Evolutionary conservation across 2,113 vertebrate species (phyloP), one percentile per base, ranked within the genome.

Genomic region (Pholis gunnellus): DNA sequence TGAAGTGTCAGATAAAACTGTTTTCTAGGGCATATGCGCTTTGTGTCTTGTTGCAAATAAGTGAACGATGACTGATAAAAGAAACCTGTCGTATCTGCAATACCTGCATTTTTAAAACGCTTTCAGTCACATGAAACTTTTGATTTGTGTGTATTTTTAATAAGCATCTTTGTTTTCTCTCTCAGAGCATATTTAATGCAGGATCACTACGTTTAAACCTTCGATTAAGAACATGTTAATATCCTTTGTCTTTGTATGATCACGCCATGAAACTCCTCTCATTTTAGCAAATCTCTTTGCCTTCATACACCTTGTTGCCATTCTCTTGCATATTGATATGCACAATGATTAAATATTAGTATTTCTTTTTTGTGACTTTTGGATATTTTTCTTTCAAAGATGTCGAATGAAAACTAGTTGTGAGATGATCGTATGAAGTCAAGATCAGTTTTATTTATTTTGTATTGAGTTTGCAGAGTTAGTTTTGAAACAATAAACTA

Each of bases 241-340:
- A 1, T 27, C 8, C 3, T 59, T 64, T 79, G 14, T 72, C 31
- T 60, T 42, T 65, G 46, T 50, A 56, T 59, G 18, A n/a, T 48
- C 34, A 36, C 38, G 7, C 50, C 29, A 65, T 64, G 15, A 29
- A 36, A 42, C 5, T 46, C 6, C 29, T 61, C 8, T 42, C 6
- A 34, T 56, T 72, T 42, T 11, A n/a, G 36, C 14, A 46, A 2
- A n/a, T 59, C 10, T 4, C 10, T 72, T 65, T 75, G 31, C 63
- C 66, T 80, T 75, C 64, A 9, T 27, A 50, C 59, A 72, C 66
- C n/a, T 15, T 44, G 42, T 44, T 85, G 83, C 83, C 52, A 54
- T 72, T 68, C n/a, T 64, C 5, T 42, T 76, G 25, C 46, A 42
- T 46, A 40, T n/a, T 64, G 15, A 17, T 52, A 15, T 78, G 25